Base-by-base conservation (phyloP, 2,888 invertebrate genomes). In the Cheilosia pagana region DNA sequence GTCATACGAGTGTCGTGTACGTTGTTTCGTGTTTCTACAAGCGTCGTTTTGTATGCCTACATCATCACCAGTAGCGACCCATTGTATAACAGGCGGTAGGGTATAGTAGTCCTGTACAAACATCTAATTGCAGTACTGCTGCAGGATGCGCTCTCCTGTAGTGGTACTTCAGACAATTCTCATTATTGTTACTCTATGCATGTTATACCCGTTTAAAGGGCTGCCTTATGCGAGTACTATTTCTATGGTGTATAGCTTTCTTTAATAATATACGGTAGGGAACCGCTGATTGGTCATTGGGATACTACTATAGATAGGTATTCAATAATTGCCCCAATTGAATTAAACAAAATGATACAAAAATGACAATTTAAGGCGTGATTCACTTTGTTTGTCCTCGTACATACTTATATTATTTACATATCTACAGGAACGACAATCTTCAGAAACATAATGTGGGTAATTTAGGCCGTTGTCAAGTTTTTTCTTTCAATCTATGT, bases 121-220 rank as follows among this genome's bases (percentile, higher is more conserved):
- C 70, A 79, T 79, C 79, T 85, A 79, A 85, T 85, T 85, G 83
- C 83, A 79, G 60, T 71, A 63, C 63, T 68, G 74, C 79, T 85
- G 31, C 59, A 75, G 83, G 83, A 79, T 79, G 79, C 63, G 63
- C 75, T 70, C 57, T 21, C 63, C 48, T n/a, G 50, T 53, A 79
- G 70, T 85, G 53, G 39, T 52, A 71, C 83, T 85, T 79, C 83
- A 85, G 83, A 85, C 83, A 75, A 79, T 85, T 71, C 75, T 85
- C 83, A 79, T 85, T 85, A 85, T 79, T 85, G 75, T 85, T 85
- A 85, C 79, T 71, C 75, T 79, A 43, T 67, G 72, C 8, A 48
- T 50, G 39, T 68, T 62, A 7, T 70, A n/a, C 35, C 35, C 57
- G 21, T 39, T 16, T 16, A 45, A 10, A 45, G 45, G 16, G 3